Conservation (phyloP, 1,140 invertebrate genomes). For the Homalodisca vitripennis region DNA sequence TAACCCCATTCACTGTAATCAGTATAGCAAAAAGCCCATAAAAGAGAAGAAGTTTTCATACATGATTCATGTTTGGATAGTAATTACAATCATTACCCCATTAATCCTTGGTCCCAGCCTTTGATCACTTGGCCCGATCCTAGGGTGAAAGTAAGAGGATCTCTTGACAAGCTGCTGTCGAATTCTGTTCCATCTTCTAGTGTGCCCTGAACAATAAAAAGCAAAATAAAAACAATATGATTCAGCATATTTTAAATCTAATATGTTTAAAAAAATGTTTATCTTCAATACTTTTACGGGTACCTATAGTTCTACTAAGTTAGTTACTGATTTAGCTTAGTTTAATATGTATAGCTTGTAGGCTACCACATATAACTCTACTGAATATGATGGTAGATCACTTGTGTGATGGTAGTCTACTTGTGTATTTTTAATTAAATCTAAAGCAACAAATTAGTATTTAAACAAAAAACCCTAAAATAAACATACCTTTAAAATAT, state of each 20-base stretch:
- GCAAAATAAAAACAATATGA: background rate
- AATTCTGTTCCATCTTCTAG: constrained; percentile 83
- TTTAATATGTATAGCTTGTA: too few species aligned
- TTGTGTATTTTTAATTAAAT: too few species aligned
- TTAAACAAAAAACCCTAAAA: too few species aligned
- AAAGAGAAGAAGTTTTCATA: too few species aligned
- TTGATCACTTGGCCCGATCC: constrained; percentile 80
- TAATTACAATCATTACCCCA: constrained; percentile 55
- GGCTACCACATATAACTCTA: too few species aligned
- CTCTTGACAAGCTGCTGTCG: constrained; percentile 72
- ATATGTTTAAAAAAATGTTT: background rate
- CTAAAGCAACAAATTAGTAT: too few species aligned
- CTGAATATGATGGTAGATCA: too few species aligned
- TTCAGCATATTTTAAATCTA: background rate
- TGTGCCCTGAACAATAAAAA: constrained; percentile 70
- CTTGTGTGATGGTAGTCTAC: too few species aligned
- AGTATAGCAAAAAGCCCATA: too few species aligned
- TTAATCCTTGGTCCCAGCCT: constrained; percentile 83
- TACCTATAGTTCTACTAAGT: background rate
- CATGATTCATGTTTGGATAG: background rate
- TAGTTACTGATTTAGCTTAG: too few species aligned
- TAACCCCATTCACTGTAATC: too few species aligned
- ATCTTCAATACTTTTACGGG: background rate
- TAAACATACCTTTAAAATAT: too few species aligned
- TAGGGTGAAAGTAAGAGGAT: constrained; percentile 74